Base-by-base conservation (phyloP, 1,140 invertebrate genomes). In the Schlechtendalia chinensis region DNA sequence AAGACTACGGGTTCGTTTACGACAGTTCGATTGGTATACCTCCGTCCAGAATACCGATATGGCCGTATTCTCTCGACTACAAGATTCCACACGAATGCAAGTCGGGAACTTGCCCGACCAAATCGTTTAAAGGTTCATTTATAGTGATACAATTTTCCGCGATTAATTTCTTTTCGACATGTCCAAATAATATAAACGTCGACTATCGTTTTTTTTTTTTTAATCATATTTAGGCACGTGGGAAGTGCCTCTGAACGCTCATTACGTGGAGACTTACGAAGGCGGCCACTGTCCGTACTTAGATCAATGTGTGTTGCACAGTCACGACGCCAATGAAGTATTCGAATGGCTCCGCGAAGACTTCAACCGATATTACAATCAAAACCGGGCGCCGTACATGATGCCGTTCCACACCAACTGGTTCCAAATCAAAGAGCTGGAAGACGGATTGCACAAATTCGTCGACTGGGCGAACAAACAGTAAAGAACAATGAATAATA, bases 331-430 rank as follows among this genome's bases (percentile, higher is more conserved):
- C 16, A 88, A 94, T 75, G 94, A 95, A 84, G 94, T 97, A 19
- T 90, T 95, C 50, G 92, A 95, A 83, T 97, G 95, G 94, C 88
- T 97, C 1, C 91, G 93, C 84, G 94, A 96, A 87, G 96, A 97
- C 85, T 97, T 97, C 85, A 90, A 90, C 61, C 88, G 94, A 39
- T 91, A 94, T 84, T 96, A 96, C 83, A 91, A 93, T 53, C 92
- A 94, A 84, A 96, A 96, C 85, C 89, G 93, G 82, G 95, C 95
- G 1, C 95, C 95, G 0, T 96, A 96, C 84, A 94, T 95, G 92
- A 94, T 96, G 92, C 91, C 94, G 8, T 94, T 96, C 89, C 94
- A 96, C 83, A 96, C 94, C 14, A 96, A 96, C 86, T 97, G 94
- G 95, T 96, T 97, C 88, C 94, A 95, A 84, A 94, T 94, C 69